Base-by-base conservation (phyloP, 2,113 vertebrate species). In the Erythrocebus patas region DNA sequence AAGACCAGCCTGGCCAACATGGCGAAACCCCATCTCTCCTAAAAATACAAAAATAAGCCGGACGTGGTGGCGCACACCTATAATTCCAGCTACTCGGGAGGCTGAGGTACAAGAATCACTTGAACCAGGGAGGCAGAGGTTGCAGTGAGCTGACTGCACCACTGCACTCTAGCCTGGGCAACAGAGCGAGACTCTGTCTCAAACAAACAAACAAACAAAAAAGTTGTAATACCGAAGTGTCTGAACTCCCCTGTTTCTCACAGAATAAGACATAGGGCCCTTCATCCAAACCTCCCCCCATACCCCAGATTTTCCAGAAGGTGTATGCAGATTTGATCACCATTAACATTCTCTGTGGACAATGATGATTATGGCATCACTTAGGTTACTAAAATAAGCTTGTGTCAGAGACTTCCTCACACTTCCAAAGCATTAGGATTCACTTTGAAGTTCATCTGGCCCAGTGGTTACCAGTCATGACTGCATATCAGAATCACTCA, bases 201-300 rank as follows among this genome's bases (percentile, higher is more conserved):
- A 64, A 64, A 64, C 0, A 64, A 64, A 61, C 27, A 59, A 12
- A 50, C 1, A 50, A 50, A 50, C 48, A 61, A 64, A 30, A 64
- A 64, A 32, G 27, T 8, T 78, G 22, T 11, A 20, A 12, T 8
- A 6, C 12, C 6, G 35, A 43, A 30, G 43, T 9, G 57, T 14
- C 16, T 70, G 27, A 30, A 48, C 17, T 1, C 20, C 23, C 61
- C 59, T 0, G 0, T 25, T 35, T 68, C 8, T 73, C 17, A 22
- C 25, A 48, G 73, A 32, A 32, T 6, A 18, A 43, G 4, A 30
- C 18, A 6, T 3, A 2, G 27, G 48, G 2, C 0, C 12, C 59
- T 79, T 68, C 20, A 5, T 6, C 0, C 43, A 50, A 48, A 30
- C 89, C 40, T 68, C 43, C 84, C n/a, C 59, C 9, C 0, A 7